phyloP scores from a whole-genome alignment of 2,797 vertebrate genomes.

The Capromys pilorides region DNA sequence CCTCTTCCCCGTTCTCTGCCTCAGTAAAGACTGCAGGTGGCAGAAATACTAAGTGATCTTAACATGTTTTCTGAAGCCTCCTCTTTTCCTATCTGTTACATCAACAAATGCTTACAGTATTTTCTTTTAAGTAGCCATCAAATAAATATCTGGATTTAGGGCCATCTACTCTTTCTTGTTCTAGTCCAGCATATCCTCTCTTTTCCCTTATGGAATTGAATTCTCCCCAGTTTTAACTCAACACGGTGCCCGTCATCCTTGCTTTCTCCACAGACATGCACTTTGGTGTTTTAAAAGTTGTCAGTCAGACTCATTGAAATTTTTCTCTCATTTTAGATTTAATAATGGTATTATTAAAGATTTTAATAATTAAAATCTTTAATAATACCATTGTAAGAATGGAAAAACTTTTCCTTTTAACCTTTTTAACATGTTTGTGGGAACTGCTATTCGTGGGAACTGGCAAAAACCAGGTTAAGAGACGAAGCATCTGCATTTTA shows the following conservation, averaged over 20 bases:
- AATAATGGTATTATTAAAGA: not conserved
- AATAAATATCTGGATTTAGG: not conserved
- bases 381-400: not conserved
- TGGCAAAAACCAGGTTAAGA: not conserved
- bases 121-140: not conserved
- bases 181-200: not conserved
- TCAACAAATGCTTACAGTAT: not conserved
- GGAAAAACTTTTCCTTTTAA: not conserved
- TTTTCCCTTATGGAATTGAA: fast-evolving
- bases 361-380: not conserved
- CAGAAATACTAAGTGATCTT: not conserved
- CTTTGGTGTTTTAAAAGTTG: not conserved
- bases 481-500: not conserved
- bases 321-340: not conserved
- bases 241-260: not conserved
- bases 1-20: not conserved
- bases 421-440: not conserved
- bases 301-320: not conserved
- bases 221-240: not conserved
- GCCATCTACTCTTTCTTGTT: not conserved
- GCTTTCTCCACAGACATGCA: not conserved
- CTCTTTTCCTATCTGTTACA: not conserved
- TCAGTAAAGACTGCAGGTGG: not conserved
- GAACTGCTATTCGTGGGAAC: not conserved
- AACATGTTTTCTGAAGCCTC: not conserved